These are phyloP conservation scores for Tryphoninae sp. DNA, from an alignment of 2,888 invertebrate species.

Conservation along the genomic window DNA sequence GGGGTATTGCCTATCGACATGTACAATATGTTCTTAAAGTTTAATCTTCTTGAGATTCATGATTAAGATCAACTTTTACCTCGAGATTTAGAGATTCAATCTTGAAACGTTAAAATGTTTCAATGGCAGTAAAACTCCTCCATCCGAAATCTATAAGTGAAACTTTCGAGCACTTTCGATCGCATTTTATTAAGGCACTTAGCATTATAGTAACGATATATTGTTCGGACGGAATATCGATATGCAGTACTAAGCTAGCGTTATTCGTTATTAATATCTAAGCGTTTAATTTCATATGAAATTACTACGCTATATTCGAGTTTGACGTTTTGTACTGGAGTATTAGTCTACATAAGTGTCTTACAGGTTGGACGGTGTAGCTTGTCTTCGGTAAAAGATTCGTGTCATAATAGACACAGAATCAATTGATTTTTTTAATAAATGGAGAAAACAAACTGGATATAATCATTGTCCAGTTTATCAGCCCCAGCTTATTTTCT, in stretches of 20 bases:
- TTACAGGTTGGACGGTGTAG: neutral
- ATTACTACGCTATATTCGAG: slow-evolving; percentile 33
- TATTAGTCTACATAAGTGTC: slow-evolving; percentile 33
- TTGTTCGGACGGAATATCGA: slow-evolving; percentile 59
- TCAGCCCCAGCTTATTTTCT: no score
- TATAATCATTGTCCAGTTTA: no score
- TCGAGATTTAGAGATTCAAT: neutral
- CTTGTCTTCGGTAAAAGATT: neutral
- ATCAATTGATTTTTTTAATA: neutral
- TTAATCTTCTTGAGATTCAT: no score
- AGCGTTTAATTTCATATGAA: slow-evolving; percentile 25
- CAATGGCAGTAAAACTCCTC: slow-evolving; percentile 12
- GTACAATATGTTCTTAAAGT: no score
- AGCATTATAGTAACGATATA: slow-evolving; percentile 25
- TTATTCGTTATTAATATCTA: slow-evolving; percentile 54
- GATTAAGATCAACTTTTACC: no score
- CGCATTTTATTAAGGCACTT: slow-evolving; percentile 62
- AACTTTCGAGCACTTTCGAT: slow-evolving; percentile 37
- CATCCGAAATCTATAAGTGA: neutral
- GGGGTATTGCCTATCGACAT: no score
- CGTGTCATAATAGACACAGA: no score
- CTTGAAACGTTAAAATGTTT: neutral
- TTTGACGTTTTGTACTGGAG: slow-evolving; percentile 44
- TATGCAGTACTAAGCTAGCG: slow-evolving; percentile 58
- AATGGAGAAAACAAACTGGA: slow-evolving; percentile 1